phyloP scores from a whole-genome alignment of 1,140 invertebrate species.

The Caenorhabditis tropicalis region DNA sequence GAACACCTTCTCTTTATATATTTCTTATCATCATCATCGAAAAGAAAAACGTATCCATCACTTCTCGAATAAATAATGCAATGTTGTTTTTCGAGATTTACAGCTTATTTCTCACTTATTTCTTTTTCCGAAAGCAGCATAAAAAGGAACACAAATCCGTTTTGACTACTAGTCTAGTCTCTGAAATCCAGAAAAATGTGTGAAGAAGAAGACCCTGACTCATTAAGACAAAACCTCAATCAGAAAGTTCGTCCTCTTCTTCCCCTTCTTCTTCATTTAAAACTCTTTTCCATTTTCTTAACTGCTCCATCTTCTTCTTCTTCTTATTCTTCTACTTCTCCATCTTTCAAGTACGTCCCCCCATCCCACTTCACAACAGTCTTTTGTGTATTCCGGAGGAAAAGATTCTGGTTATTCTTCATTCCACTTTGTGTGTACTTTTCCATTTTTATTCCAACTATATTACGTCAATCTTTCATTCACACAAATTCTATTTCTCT shows the following conservation, averaged over 20 bases:
- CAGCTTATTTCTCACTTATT: not conserved
- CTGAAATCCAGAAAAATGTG: not conserved
- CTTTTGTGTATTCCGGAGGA: no score
- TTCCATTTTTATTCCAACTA: not conserved
- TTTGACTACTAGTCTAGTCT: not conserved
- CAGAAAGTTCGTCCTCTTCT: not conserved
- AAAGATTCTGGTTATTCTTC: not conserved
- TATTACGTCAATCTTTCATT: constrained; percentile 3
- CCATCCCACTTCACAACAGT: constrained; percentile 34
- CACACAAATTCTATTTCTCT: not conserved
- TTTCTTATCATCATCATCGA: no score
- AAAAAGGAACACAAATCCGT: not conserved
- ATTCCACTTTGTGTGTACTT: not conserved
- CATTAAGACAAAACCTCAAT: not conserved
- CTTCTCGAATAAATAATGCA: not conserved
- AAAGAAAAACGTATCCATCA: no score
- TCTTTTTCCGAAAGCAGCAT: not conserved
- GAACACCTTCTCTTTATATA: no score
- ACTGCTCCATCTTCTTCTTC: not conserved
- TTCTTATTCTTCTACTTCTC: not conserved
- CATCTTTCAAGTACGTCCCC: not conserved
- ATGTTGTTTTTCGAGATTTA: constrained; percentile 4
- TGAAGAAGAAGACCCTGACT: not conserved
- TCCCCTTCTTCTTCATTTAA: not conserved
- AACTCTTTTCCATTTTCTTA: constrained; percentile 4